These are phyloP conservation scores for Oncopodura yosiiana DNA, from an alignment of 1,140 invertebrate species.

Conservation along the genomic window DNA sequence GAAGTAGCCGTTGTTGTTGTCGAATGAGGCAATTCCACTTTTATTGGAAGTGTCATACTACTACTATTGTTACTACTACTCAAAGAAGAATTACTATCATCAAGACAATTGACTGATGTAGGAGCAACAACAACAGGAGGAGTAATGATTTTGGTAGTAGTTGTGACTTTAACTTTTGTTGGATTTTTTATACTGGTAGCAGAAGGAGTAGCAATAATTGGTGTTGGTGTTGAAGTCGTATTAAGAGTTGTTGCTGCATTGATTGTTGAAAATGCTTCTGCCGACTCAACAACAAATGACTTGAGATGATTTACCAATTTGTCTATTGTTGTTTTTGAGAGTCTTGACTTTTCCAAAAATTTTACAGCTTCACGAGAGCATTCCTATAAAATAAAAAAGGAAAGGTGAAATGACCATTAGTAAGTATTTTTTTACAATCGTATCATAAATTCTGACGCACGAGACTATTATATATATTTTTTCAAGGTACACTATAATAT, in stretches of 20 bases:
- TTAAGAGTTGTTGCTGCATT: neutral
- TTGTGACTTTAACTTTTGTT: too few relatives aligned
- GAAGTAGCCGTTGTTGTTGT: conserved; percentile 5
- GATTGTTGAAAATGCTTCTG: neutral
- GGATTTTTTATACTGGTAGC: too few relatives aligned
- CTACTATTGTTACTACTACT: too few relatives aligned
- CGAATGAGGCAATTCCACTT: neutral
- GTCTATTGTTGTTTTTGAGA: conserved; percentile 14
- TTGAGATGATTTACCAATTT: conserved; percentile 20
- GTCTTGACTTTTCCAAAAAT: conserved; percentile 23
- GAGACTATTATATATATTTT: too few relatives aligned
- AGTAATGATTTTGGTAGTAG: too few relatives aligned
- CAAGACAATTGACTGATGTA: conserved; percentile 11
- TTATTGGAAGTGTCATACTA: too few relatives aligned
- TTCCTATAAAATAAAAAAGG: conserved; percentile 14
- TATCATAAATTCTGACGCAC: too few relatives aligned
- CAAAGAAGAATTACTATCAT: neutral
- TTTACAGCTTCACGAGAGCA: conserved; percentile 17
- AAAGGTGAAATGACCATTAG: too few relatives aligned
- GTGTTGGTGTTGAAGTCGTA: neutral
- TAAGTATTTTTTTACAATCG: too few relatives aligned
- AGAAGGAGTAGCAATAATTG: neutral
- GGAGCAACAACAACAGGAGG: too few relatives aligned
- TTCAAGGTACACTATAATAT: too few relatives aligned
- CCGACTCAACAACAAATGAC: conserved; percentile 1